A percentile compares a stretch with the other conserved stretches of the same genome.
These are phyloP conservation scores for Xenopus petersii DNA, from an alignment of 2,797 vertebrate genomes.

Conservation along the genomic window DNA sequence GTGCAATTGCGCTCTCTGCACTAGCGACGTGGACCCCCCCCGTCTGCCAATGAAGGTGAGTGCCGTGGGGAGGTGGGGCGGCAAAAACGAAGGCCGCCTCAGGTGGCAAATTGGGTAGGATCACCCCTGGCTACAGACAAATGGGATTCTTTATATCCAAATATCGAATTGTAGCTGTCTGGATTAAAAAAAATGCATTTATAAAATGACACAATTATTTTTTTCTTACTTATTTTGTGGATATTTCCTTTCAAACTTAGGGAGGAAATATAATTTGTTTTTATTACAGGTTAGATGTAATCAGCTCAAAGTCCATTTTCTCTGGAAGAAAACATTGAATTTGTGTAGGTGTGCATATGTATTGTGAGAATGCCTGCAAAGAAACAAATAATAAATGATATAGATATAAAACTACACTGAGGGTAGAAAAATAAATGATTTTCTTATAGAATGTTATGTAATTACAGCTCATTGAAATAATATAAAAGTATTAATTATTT, in stretches of 20 bases:
- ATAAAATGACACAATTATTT: conserved; percentile 18
- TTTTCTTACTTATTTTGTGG: conserved; percentile 21
- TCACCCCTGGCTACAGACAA: no score
- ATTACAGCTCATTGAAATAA: conserved; percentile 15
- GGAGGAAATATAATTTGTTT: no score
- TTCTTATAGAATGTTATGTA: conserved; percentile 1
- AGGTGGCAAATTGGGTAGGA: no score
- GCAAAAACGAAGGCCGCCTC: no score
- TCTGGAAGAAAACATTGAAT: conserved; percentile 23
- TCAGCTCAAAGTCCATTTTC: conserved; percentile 38
- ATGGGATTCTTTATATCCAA: no score
- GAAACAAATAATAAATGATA: conserved; percentile 4
- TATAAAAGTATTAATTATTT: conserved; percentile 13
- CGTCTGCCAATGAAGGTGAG: no score
- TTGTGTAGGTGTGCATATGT: conserved; percentile 31
- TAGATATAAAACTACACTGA: neutral
- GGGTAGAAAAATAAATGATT: neutral
- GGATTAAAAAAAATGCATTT: conserved; percentile 21
- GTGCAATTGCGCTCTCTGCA: no score
- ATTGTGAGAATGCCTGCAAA: conserved; percentile 8
- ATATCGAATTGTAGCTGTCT: neutral
- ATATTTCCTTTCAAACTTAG: conserved; percentile 3
- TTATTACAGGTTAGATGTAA: conserved; percentile 12
- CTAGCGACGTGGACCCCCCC: no score
- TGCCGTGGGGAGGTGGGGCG: no score